Base-by-base conservation (phyloP, 2,888 invertebrate genomes). In the Rotaria socialis region DNA sequence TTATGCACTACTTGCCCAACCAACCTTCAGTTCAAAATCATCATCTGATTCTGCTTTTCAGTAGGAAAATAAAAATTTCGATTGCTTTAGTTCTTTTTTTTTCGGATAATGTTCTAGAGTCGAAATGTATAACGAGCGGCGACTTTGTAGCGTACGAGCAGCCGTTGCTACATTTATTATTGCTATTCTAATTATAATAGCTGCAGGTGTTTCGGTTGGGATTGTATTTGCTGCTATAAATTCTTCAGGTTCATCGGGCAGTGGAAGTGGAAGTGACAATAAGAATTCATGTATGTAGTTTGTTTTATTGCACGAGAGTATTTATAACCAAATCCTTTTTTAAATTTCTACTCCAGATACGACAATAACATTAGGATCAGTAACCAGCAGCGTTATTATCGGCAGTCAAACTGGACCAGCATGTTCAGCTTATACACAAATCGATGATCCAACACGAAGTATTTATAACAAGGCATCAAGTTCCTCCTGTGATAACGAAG, bases 401-500 rank as follows among this genome's bases (percentile, higher is more conserved):
- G 67, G 67, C 19, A 67, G 35, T 67, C 67, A 67, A 67, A 67
- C 35, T 35, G 67, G 67, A 41, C 35, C 35, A 67, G 5, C 19
- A 27, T 67, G 67, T 67, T 19, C 67, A 35, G 35, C 35, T 6
- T 67, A 67, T 35, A 67, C 67, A 67, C 5, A 67, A 67, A 41
- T 67, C 67, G 16, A 67, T 67, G 67, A 67, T 67, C 67, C 67
- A 67, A 41, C 67, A 67, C 67, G 67, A 35, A 67, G 27, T 27
- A 35, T 6, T 19, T 4, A 16, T 19, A 16, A 16, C 35, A 14
- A 0, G 2, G 11, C 19, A 67, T 19, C 19, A 6, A 6, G 0
- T 35, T 0, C 35, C 35, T 19, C 19, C 0, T 67, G 67, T 67
- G 67, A 67, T 6, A 41, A 67, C 35, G 19, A 35, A 19, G 10